A percentile compares a stretch with the other conserved stretches of the same genome.
Conservation (phyloP, 2,888 invertebrate genomes). For the Podotricha telesiphe region DNA sequence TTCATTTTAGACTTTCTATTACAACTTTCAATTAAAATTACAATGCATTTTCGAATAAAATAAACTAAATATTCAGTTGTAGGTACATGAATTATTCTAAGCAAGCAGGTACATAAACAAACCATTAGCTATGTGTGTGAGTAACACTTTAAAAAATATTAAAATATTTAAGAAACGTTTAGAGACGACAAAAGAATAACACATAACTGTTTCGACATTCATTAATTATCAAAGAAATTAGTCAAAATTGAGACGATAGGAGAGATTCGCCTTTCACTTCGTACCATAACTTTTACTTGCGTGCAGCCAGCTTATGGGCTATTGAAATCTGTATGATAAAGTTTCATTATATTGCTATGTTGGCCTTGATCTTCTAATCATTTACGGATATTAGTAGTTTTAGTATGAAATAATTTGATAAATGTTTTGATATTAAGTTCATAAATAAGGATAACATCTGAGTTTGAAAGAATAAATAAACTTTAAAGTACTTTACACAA, state of each 20-base stretch:
- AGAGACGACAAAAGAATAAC: background rate
- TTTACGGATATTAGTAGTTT: background rate
- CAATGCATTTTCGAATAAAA: conserved; percentile 4
- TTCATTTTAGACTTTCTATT: too few relatives aligned
- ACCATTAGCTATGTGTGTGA: too few relatives aligned
- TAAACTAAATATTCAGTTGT: background rate
- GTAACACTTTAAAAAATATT: background rate
- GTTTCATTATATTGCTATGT: background rate
- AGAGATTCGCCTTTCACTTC: conserved; percentile 45
- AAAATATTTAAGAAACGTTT: background rate
- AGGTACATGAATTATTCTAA: background rate
- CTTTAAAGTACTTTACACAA: too few relatives aligned
- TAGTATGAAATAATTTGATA: background rate
- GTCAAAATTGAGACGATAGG: conserved; percentile 23
- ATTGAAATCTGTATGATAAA: conserved; percentile 11
- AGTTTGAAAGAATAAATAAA: too few relatives aligned
- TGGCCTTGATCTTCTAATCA: conserved; percentile 4
- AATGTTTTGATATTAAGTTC: background rate
- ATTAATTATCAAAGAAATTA: conserved; percentile 10
- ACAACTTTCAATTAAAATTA: too few relatives aligned
- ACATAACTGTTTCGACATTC: background rate
- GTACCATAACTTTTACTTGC: conserved; percentile 43
- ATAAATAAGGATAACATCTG: too few relatives aligned
- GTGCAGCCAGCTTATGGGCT: conserved; percentile 30
- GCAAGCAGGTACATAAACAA: too few relatives aligned